A percentile compares a stretch with the other conserved stretches of the same genome.
Conservation (phyloP, 1,140 invertebrate species). For the Anthonomus grandis region DNA sequence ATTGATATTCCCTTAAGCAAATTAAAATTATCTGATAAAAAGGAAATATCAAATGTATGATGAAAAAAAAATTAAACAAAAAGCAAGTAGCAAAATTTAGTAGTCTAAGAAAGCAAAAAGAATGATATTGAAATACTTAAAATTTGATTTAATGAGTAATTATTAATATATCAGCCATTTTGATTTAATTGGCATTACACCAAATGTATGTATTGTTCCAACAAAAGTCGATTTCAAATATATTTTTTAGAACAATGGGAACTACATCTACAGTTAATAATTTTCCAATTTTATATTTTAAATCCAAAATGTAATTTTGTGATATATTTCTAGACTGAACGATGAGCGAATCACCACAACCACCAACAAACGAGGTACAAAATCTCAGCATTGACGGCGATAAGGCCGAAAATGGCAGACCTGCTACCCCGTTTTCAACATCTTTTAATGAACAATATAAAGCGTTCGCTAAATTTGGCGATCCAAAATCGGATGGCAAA, state of each 20-base stretch:
- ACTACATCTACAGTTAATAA: no score
- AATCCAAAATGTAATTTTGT: background rate
- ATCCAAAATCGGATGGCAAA: constrained; percentile 63
- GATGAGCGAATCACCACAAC: constrained; percentile 20
- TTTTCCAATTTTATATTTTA: background rate
- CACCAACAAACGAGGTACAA: constrained; percentile 33
- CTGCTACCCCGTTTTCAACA: constrained; percentile 20
- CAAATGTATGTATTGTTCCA: background rate
- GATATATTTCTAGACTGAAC: background rate
- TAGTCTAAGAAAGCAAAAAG: no score
- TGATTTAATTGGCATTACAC: background rate
- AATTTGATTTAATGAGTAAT: no score
- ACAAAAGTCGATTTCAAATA: background rate
- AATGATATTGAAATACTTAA: no score
- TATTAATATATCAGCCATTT: background rate
- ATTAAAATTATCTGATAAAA: no score
- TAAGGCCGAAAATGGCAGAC: constrained; percentile 13
- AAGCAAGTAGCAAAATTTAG: no score
- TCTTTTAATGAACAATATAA: constrained; percentile 45
- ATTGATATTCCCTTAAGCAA: no score
- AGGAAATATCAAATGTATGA: no score
- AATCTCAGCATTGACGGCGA: constrained; percentile 42
- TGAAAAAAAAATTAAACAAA: no score
- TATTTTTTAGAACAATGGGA: constrained; percentile 4
- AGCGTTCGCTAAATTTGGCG: constrained; percentile 67